phyloP scores from a whole-genome alignment of 2,888 invertebrate genomes.

The Drosophila paranaensis region DNA sequence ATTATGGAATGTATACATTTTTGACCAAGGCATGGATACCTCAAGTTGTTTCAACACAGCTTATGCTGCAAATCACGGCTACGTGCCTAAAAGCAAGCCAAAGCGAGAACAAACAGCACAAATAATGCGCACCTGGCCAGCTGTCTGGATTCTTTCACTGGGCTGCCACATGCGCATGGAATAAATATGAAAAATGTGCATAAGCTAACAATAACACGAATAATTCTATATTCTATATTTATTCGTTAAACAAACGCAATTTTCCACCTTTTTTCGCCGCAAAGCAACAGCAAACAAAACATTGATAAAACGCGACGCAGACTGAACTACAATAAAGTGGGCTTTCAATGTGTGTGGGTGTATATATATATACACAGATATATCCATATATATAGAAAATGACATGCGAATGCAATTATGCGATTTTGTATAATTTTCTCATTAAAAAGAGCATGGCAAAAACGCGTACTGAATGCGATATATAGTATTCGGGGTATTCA shows the following conservation, averaged over 20 bases:
- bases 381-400: constrained; percentile 1
- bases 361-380: neutral
- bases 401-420: constrained; percentile 45
- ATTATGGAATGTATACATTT: constrained; percentile 3
- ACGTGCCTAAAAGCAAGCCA: constrained; percentile 4
- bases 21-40: constrained; percentile 5
- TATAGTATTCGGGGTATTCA: constrained; percentile 11
- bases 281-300: constrained; percentile 3
- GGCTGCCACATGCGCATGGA: constrained; percentile 22
- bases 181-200: constrained; percentile 57
- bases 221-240: constrained; percentile 54
- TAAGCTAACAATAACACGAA: constrained; percentile 57
- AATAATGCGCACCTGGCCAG: constrained; percentile 49
- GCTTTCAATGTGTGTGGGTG: constrained; percentile 1
- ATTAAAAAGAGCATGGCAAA: constrained; percentile 40
- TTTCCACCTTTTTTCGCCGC: constrained; percentile 4
- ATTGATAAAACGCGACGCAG: neutral
- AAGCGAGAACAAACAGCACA: constrained; percentile 17
- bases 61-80: constrained; percentile 27
- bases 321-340: constrained; percentile 3
- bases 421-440: constrained; percentile 46
- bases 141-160: constrained; percentile 31
- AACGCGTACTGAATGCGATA: constrained; percentile 8
- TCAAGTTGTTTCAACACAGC: constrained; percentile 10
- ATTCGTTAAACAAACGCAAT: constrained; percentile 51